Conservation (phyloP, 2,888 invertebrate species). For the Coelinius sp. region DNA sequence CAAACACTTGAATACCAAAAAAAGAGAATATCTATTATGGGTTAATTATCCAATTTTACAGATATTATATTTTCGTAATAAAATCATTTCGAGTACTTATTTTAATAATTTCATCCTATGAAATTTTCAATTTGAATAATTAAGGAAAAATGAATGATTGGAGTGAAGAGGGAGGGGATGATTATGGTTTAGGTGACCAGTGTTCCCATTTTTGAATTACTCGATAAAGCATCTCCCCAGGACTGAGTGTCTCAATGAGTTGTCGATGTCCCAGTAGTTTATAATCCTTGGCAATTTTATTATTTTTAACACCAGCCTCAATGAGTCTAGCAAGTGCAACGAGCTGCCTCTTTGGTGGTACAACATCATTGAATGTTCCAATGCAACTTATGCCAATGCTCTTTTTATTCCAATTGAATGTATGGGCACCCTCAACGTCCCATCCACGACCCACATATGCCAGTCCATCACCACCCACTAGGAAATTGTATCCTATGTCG, state of each 20-base stretch:
- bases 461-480: slow-evolving; percentile 84
- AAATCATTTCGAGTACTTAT: no score
- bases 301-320: slow-evolving; percentile 75
- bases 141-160: no score
- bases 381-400: slow-evolving; percentile 83
- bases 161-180: no score
- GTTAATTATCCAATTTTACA: no score
- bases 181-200: slow-evolving; percentile 69
- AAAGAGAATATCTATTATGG: no score
- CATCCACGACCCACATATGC: slow-evolving; percentile 84
- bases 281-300: slow-evolving; percentile 77
- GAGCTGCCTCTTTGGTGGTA: slow-evolving; percentile 66
- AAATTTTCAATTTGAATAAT: no score
- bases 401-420: slow-evolving; percentile 76
- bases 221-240: slow-evolving; percentile 77
- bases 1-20: no score
- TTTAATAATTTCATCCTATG: no score
- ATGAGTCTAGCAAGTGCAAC: slow-evolving; percentile 77
- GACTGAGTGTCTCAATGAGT: slow-evolving; percentile 78
- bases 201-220: slow-evolving; percentile 81
- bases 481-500: slow-evolving; percentile 84
- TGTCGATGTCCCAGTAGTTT: slow-evolving; percentile 80
- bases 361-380: slow-evolving; percentile 77
- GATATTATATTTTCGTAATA: no score
- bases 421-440: slow-evolving; percentile 81